Evolutionary conservation across 2,888 invertebrate species (phyloP), one percentile per base, ranked within the genome.

Genomic region (Chrysina gloriosa): DNA sequence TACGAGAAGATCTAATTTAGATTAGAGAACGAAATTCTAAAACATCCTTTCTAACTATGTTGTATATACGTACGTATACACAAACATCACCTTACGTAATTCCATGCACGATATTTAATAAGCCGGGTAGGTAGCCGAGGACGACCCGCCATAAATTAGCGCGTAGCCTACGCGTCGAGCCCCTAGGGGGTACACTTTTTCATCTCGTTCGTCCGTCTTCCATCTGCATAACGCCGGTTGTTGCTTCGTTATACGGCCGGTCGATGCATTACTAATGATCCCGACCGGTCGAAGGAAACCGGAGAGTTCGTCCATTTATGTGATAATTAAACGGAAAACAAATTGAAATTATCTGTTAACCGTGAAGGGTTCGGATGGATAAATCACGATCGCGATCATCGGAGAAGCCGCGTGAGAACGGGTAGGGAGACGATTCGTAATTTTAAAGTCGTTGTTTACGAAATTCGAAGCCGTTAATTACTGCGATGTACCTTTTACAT

Each of bases 311-410:
- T 74, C 75, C 76, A 78, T 78, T 77, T 78, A 76, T 77, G 77
- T 77, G 77, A 77, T 78, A 77, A 78, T 78, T 78, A 77, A 74
- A 72, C 72, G 65, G 75, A 77, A 77, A 74, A 78, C 79, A 78
- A 78, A 78, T 78, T 79, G 77, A 78, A 78, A 79, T 78, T 78
- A 77, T 73, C 76, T 75, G 76, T 76, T 76, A 75, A 77, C 74
- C 76, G 66, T 67, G 73, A 69, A 70, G 11, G 11, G 7, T 76
- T 75, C 74, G 74, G 74, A 71, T 69, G 70, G 9, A 1, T 3
- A 7, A 7, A 29, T 29, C 31, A 6, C 5, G 7, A 6, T 6
- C 31, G 31, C 7, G 31, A 2, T 11, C 4, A 11, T 11, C 31
- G 7, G 34, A 3, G 34, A 1, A 34, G 34, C 9, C 34, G 11